phyloP scores from a whole-genome alignment of 2,113 vertebrate genomes.

The Prinia subflava region DNA sequence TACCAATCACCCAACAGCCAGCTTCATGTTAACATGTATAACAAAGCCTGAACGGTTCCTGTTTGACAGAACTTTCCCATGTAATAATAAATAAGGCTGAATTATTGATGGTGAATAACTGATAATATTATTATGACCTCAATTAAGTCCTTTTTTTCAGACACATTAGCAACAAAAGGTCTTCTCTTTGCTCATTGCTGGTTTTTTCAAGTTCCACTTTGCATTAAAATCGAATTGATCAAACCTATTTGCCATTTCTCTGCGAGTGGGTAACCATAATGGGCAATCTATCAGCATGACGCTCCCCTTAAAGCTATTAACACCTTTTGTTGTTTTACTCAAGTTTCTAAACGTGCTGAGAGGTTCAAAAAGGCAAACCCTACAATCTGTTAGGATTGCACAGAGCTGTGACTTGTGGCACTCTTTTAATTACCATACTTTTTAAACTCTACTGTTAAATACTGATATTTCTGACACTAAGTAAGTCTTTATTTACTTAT shows the following conservation, averaged over 20 bases:
- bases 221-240: conserved; percentile 93
- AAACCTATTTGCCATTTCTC: conserved; percentile 87
- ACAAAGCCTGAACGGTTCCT: conserved; percentile 61
- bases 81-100: conserved; percentile 81
- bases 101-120: conserved; percentile 82
- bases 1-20: conserved; percentile 53
- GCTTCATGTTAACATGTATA: conserved; percentile 55
- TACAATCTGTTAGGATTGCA: conserved; percentile 79
- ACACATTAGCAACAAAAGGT: conserved; percentile 83
- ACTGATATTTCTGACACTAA: conserved; percentile 60
- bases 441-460: conserved; percentile 45
- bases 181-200: conserved; percentile 67
- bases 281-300: conserved; percentile 91
- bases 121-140: conserved; percentile 85
- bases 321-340: conserved; percentile 92
- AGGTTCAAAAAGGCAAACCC: conserved; percentile 85
- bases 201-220: conserved; percentile 69
- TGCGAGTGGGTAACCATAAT: conserved; percentile 88
- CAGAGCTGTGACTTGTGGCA: conserved; percentile 71
- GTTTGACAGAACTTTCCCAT: conserved; percentile 74
- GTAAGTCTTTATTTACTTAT: conserved; percentile 74
- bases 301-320: conserved; percentile 93
- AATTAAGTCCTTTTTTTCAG: conserved; percentile 82
- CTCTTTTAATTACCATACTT: conserved; percentile 67
- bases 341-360: conserved; percentile 81